Evolutionary conservation across 1,140 invertebrate genomes (phyloP).

Genomic region (Ericerus pela): DNA sequence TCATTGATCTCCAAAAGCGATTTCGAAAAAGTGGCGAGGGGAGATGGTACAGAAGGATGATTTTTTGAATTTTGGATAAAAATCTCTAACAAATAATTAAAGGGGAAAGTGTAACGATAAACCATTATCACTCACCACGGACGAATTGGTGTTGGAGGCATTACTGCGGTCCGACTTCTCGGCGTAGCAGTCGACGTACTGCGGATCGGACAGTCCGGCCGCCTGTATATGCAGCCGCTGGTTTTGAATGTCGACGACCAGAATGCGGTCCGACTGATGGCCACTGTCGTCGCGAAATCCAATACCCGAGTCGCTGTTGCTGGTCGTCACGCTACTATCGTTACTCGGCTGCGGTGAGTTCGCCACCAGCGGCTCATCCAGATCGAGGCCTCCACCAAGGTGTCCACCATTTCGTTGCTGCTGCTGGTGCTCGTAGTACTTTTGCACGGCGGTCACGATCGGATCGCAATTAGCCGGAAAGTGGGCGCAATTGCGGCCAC

Average conservation of each 20-base stretch:
- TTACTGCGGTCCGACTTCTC: neutral
- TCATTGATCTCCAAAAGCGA: no score
- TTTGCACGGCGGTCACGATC: slow-evolving; percentile 52
- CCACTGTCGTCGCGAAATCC: slow-evolving; percentile 76
- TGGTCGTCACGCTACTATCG: slow-evolving; percentile 64
- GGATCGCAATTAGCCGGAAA: slow-evolving; percentile 80
- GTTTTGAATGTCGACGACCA: slow-evolving; percentile 59
- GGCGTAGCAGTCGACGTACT: neutral
- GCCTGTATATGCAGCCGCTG: slow-evolving; percentile 32
- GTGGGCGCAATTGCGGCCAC: slow-evolving; percentile 63
- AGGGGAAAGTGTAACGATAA: neutral
- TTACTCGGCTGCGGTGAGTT: slow-evolving; percentile 69
- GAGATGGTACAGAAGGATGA: no score
- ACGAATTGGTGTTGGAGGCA: neutral
- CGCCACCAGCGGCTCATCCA: slow-evolving; percentile 32
- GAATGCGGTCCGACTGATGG: slow-evolving; percentile 62
- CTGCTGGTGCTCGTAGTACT: slow-evolving; percentile 34
- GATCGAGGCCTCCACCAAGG: slow-evolving; percentile 20
- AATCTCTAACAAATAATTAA: neutral
- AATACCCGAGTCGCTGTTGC: slow-evolving; percentile 88
- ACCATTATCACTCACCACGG: neutral
- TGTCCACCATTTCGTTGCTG: no score
- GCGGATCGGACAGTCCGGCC: slow-evolving; percentile 12
- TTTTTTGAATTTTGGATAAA: no score
- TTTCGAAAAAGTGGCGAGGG: no score